These are phyloP conservation scores for Disparrhopalites patrizii DNA, from an alignment of 2,888 invertebrate genomes.

Conservation along the genomic window DNA sequence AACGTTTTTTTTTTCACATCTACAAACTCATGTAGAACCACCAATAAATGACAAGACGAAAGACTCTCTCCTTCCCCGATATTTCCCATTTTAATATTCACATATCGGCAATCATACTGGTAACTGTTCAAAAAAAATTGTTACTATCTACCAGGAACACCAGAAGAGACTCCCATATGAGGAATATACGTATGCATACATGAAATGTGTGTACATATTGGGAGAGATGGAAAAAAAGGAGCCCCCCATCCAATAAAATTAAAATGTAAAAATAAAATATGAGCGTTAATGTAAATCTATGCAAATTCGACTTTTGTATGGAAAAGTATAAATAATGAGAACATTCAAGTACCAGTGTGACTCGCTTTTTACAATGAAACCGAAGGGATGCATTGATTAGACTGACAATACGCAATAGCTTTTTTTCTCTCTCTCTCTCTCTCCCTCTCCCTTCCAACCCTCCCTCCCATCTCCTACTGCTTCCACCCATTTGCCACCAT, in stretches of 20 bases:
- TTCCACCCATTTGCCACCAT: too few relatives aligned
- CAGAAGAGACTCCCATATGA: too few relatives aligned
- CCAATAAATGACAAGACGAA: too few relatives aligned
- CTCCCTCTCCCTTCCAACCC: too few relatives aligned
- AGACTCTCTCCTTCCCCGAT: too few relatives aligned
- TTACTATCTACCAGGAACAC: too few relatives aligned
- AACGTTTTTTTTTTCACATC: too few relatives aligned
- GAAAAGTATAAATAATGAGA: conserved; percentile 27
- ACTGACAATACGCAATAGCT: conserved; percentile 15
- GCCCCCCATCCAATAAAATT: conserved; percentile 22
- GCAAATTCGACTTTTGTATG: conserved; percentile 31
- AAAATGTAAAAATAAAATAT: conserved; percentile 29
- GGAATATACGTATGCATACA: neutral
- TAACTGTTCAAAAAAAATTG: too few relatives aligned
- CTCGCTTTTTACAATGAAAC: conserved; percentile 16
- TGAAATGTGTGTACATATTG: neutral
- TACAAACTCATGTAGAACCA: too few relatives aligned
- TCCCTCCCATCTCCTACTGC: too few relatives aligned
- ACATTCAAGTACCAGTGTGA: conserved; percentile 24
- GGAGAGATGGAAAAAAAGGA: neutral
- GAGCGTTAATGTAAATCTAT: conserved; percentile 29
- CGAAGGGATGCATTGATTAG: conserved; percentile 28
- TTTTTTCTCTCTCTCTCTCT: neutral
- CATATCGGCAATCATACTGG: too few relatives aligned
- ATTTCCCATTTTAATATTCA: too few relatives aligned